A percentile compares a stretch with the other conserved stretches of the same genome.
Conservation (phyloP, 2,797 vertebrate genomes). For the Cottoperca gobio region DNA sequence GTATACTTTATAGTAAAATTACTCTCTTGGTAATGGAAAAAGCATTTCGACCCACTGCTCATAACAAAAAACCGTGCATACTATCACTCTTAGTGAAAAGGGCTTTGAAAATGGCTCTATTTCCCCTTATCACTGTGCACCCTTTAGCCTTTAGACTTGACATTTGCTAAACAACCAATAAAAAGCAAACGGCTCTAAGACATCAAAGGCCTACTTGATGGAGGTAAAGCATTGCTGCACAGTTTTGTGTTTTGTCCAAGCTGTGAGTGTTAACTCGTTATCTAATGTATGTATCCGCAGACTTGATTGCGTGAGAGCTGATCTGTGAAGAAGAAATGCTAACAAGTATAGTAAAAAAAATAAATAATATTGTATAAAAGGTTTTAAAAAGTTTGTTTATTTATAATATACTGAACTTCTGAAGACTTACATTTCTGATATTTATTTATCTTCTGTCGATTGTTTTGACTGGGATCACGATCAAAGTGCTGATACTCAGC, state of each 20-base stretch:
- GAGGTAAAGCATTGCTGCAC: neutral
- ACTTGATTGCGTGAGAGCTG: neutral
- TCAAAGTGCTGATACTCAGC: neutral
- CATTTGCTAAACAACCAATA: slow-evolving; percentile 38
- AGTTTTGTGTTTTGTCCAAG: too few species aligned
- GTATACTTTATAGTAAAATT: slow-evolving; percentile 56
- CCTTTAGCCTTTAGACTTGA: slow-evolving; percentile 33
- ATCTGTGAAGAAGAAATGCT: neutral
- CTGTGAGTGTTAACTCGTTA: neutral
- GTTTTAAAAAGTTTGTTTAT: neutral
- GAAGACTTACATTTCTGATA: neutral
- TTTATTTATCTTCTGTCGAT: neutral
- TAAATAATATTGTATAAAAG: neutral
- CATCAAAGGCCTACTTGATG: neutral
- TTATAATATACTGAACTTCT: neutral
- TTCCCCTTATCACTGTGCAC: slow-evolving; percentile 9
- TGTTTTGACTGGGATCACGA: neutral
- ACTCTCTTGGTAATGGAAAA: slow-evolving; percentile 79
- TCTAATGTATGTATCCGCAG: slow-evolving; percentile 4
- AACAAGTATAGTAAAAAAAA: neutral
- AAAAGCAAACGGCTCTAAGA: slow-evolving; percentile 12
- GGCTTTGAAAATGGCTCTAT: slow-evolving; percentile 17
- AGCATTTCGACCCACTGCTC: slow-evolving; percentile 49
- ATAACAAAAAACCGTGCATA: slow-evolving; percentile 33
- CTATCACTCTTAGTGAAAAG: slow-evolving; percentile 44